phyloP scores from a whole-genome alignment of 2,888 invertebrate species.

The Brachyopa scutellaris region DNA sequence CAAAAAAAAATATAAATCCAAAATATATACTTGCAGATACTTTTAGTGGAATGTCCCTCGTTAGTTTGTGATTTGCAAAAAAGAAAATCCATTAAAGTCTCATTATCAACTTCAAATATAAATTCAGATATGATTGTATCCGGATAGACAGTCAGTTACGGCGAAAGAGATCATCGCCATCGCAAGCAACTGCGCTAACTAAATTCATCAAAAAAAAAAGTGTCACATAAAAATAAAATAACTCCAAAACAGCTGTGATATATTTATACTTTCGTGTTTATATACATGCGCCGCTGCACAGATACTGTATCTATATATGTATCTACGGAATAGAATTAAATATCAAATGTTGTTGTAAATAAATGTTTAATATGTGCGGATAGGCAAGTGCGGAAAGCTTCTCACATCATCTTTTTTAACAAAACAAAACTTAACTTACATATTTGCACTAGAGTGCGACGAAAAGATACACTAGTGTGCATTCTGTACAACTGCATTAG shows the following conservation, averaged over 20 bases:
- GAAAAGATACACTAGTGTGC: conserved; percentile 27
- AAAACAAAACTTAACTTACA: conserved; percentile 13
- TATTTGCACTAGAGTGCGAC: conserved; percentile 26
- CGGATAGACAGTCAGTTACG: conserved; percentile 47
- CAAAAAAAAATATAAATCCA: background rate
- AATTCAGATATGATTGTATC: conserved; percentile 15
- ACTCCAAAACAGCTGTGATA: conserved; percentile 63
- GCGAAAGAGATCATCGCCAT: conserved; percentile 32
- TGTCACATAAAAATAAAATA: conserved; percentile 1
- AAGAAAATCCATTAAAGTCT: conserved; percentile 38
- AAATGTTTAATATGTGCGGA: conserved; percentile 28
- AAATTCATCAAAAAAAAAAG: background rate
- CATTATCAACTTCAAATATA: conserved; percentile 35
- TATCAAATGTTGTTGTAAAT: conserved; percentile 17
- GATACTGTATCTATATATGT: conserved; percentile 37
- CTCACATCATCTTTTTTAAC: conserved; percentile 31
- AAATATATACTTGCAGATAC: conserved; percentile 20
- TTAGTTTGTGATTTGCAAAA: conserved; percentile 57
- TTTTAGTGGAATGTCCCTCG: conserved; percentile 22
- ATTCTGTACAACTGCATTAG: conserved; percentile 50
- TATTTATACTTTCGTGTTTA: conserved; percentile 49
- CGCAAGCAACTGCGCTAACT: conserved; percentile 2
- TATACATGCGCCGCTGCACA: conserved; percentile 26
- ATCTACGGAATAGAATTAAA: background rate
- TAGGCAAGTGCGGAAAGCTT: conserved; percentile 35